Conservation (phyloP, 2,797 vertebrate species). For the Danio tinwini region DNA sequence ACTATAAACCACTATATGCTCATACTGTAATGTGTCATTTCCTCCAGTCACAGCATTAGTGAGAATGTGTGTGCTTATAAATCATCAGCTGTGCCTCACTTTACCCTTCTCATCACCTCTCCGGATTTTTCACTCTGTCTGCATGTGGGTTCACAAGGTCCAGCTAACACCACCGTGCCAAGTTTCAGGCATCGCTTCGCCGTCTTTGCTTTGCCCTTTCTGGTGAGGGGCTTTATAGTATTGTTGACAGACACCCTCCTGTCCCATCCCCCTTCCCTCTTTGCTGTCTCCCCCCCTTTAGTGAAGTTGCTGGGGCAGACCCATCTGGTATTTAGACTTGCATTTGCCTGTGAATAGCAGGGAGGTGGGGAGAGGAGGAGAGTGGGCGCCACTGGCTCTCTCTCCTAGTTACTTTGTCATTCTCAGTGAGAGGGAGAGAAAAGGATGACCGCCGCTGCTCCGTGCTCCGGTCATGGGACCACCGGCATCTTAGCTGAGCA, state of each 20-base stretch:
- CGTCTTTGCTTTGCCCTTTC: conserved; percentile 32
- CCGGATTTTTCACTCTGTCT: not conserved
- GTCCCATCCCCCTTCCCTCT: conserved; percentile 52
- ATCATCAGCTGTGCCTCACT: conserved; percentile 15
- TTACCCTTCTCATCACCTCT: conserved; percentile 40
- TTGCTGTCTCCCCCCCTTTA: conserved; percentile 54
- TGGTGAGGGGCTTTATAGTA: conserved; percentile 57
- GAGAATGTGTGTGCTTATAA: not conserved
- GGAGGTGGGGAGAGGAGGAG: conserved; percentile 62
- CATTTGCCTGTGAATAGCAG: conserved; percentile 76
- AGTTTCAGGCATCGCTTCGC: conserved; percentile 61
- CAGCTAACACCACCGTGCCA: conserved; percentile 69
- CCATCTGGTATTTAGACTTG: conserved; percentile 75
- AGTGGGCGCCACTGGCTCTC: conserved; percentile 59
- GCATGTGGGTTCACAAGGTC: conserved; percentile 55
- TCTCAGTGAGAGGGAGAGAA: conserved; percentile 40
- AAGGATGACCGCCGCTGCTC: conserved; percentile 64
- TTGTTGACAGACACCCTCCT: conserved; percentile 56
- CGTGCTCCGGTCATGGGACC: conserved; percentile 60
- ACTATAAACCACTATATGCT: no score
- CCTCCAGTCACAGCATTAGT: conserved; percentile 9
- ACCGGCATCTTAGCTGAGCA: conserved; percentile 51
- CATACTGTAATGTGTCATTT: not conserved
- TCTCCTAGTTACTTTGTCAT: conserved; percentile 57
- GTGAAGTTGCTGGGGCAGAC: conserved; percentile 71